Conservation (phyloP, 2,888 invertebrate genomes). For the Amphiduros pacificus region DNA sequence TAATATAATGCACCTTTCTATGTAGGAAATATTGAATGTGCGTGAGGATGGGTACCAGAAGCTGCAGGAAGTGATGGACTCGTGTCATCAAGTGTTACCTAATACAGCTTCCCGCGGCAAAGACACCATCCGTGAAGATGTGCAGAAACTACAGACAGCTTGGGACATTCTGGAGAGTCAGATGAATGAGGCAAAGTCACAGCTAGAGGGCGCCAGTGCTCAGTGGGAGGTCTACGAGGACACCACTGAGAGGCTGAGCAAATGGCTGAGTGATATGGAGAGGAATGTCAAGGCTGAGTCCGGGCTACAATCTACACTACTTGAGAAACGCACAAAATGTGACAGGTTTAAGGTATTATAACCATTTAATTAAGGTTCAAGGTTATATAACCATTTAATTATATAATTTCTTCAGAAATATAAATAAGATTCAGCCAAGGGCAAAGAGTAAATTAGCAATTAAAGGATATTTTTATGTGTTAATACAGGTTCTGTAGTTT, state of each 20-base stretch:
- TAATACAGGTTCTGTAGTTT: too few species aligned
- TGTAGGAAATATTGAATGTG: conserved; percentile 45
- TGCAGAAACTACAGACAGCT: conserved; percentile 79
- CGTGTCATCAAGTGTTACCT: conserved; percentile 63
- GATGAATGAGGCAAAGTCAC: conserved; percentile 70
- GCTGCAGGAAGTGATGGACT: conserved; percentile 45
- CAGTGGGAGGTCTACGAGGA: conserved; percentile 95
- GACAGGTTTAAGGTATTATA: conserved; percentile 48
- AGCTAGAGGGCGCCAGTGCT: conserved; percentile 81
- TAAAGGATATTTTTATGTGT: too few species aligned
- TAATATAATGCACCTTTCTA: too few species aligned
- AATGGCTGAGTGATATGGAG: conserved; percentile 78
- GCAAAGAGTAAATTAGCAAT: too few species aligned
- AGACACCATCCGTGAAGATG: conserved; percentile 81
- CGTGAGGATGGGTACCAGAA: conserved; percentile 41
- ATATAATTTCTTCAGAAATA: too few species aligned
- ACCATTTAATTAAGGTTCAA: too few species aligned
- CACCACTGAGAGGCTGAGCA: conserved; percentile 74
- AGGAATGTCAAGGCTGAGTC: conserved; percentile 79
- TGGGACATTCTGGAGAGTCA: conserved; percentile 86
- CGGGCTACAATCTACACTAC: conserved; percentile 61
- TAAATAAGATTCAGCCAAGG: too few species aligned
- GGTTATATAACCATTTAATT: too few species aligned
- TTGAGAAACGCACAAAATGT: conserved; percentile 28
- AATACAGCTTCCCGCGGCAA: conserved; percentile 90